Conservation (phyloP, 2,797 vertebrate species). For the Trachurus trachurus region DNA sequence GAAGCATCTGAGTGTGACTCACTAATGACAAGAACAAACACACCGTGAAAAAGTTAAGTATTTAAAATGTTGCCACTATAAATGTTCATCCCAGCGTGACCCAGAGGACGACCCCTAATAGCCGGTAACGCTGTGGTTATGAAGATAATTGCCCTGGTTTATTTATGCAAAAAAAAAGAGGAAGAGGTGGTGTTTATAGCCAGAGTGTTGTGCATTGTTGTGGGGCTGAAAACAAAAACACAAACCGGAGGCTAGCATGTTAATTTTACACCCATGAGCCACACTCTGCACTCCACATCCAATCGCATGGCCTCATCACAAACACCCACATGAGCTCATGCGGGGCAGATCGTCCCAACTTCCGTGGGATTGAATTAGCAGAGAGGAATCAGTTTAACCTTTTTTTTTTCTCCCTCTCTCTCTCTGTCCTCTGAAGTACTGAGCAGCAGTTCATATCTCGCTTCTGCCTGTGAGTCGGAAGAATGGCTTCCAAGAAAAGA, state of each 20-base stretch:
- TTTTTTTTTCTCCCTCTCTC: background rate
- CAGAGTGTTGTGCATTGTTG: constrained; percentile 9
- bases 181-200: constrained; percentile 2
- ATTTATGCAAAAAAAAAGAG: constrained; percentile 33
- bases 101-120: constrained; percentile 16
- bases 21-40: background rate
- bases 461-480: constrained; percentile 46
- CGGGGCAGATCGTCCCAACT: background rate
- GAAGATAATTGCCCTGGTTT: constrained; percentile 39
- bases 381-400: constrained; percentile 60
- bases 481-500: constrained; percentile 60
- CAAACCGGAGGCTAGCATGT: constrained; percentile 25
- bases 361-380: constrained; percentile 51
- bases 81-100: constrained; percentile 9
- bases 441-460: constrained; percentile 55
- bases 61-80: background rate
- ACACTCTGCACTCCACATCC: constrained; percentile 24
- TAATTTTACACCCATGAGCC: constrained; percentile 44
- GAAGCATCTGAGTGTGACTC: constrained; percentile 13
- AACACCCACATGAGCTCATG: constrained; percentile 27
- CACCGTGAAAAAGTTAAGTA: constrained; percentile 9
- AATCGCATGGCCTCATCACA: constrained; percentile 4
- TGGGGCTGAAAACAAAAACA: constrained; percentile 19
- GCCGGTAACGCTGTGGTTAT: constrained; percentile 51
- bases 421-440: constrained; percentile 21